Percentiles rank a stretch among this genome's conserved stretches.
These are phyloP conservation scores for Agriopis leucophaearia DNA, from an alignment of 2,888 invertebrate genomes.

Conservation along the genomic window DNA sequence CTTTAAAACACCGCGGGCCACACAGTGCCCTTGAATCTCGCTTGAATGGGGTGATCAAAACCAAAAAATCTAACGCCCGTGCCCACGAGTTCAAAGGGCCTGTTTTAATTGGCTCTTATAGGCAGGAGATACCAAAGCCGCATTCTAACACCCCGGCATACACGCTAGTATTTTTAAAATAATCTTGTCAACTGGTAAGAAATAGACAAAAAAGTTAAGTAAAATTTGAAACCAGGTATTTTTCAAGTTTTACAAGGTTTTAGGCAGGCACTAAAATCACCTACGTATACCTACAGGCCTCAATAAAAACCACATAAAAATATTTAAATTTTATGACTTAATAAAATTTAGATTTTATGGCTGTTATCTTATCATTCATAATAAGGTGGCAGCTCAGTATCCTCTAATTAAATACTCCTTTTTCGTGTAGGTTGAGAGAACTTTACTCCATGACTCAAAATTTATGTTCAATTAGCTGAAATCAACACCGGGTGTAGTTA, in stretches of 20 bases:
- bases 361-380: slow-evolving; percentile 24
- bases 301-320: slow-evolving; percentile 21
- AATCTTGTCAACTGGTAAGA: too few relatives aligned
- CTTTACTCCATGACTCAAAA: neutral
- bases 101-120: too few relatives aligned
- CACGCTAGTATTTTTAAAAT: too few relatives aligned
- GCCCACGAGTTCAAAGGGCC: too few relatives aligned
- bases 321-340: slow-evolving; percentile 10
- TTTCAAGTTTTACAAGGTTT: neutral
- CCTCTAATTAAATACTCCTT: slow-evolving; percentile 14
- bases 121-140: too few relatives aligned
- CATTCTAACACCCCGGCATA: too few relatives aligned
- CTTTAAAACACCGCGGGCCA: too few relatives aligned
- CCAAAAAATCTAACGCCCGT: too few relatives aligned
- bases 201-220: too few relatives aligned
- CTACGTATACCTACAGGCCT: slow-evolving; percentile 3
- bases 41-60: too few relatives aligned
- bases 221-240: neutral
- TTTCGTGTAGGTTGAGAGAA: slow-evolving; percentile 11
- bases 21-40: too few relatives aligned
- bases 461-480: slow-evolving; percentile 2
- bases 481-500: slow-evolving; percentile 4
- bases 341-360: slow-evolving; percentile 16
- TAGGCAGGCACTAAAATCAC: neutral
- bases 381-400: slow-evolving; percentile 11